phyloP scores from a whole-genome alignment of 2,888 invertebrate species.

The Hanleya hanleyi region DNA sequence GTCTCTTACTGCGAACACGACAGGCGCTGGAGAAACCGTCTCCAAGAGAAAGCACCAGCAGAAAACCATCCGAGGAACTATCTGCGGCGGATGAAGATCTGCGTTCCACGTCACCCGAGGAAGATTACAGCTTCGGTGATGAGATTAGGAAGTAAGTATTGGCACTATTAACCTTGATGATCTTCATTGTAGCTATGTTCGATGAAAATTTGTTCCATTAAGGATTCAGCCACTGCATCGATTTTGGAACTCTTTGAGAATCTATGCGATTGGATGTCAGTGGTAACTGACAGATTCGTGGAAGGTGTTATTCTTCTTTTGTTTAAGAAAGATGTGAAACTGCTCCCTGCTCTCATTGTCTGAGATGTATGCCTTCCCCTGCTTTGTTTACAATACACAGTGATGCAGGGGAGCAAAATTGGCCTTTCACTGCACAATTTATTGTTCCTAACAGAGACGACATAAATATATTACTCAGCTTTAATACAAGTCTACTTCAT shows the following conservation, averaged over 20 bases:
- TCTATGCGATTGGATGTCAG: no score
- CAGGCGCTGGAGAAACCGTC: constrained; percentile 43
- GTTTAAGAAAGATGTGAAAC: no score
- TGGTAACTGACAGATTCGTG: no score
- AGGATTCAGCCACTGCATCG: no score
- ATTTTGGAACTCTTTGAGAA: no score
- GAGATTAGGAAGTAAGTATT: constrained; percentile 37
- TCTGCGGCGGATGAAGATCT: neutral
- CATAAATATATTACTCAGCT: neutral
- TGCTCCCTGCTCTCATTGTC: no score
- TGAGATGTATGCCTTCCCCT: no score
- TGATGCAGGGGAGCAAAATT: neutral
- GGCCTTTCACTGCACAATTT: neutral
- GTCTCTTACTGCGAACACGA: constrained; percentile 41
- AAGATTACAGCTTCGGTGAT: constrained; percentile 40
- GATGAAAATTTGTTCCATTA: no score
- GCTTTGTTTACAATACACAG: no score
- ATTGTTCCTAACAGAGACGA: neutral
- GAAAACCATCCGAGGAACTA: neutral
- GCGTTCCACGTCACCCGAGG: constrained; percentile 29
- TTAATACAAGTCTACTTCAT: neutral
- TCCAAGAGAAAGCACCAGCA: constrained; percentile 32
- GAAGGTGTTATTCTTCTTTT: no score
- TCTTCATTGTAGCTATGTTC: no score
- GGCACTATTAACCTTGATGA: no score